Evolutionary conservation across 2,113 vertebrate species (phyloP), one percentile per base, ranked within the genome.

Genomic region (Epinephelus cyanopodus): DNA sequence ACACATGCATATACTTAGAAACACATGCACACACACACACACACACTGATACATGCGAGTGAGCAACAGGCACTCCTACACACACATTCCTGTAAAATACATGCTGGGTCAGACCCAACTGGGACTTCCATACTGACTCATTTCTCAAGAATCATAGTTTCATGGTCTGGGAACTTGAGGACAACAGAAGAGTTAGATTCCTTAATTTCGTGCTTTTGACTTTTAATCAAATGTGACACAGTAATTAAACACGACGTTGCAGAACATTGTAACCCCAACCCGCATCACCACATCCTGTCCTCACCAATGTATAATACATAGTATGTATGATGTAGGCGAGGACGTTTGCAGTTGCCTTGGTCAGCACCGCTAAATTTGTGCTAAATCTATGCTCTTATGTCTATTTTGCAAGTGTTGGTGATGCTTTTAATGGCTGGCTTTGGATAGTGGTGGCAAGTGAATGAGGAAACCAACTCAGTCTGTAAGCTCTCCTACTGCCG

Each of bases 91-190:
- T 81, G 57, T 68, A 62, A 82, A 76, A 79, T 74, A 52, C 83
- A 87, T 37, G 48, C 61, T 89, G 75, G 70, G 60, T 79, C 77
- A 82, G 72, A 79, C 48, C 66, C 86, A 89, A 71, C 17, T 73
- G 77, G 83, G 78, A 63, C 48, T 47, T 58, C 63, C 2, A 52
- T 58, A 50, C 73, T 85, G 77, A 90, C 61, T 92, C 57, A 77
- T 74, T 75, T 82, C 66, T 83, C 27, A 77, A 74, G 77, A 84
- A 87, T 83, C 70, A 23, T 6, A 72, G 45, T 71, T 18, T 77
- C 23, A 42, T 15, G 37, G 29, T 57, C 62, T 83, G 64, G 67
- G 70, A 85, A 78, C 17, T 29, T 25, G 29, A 27, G 62, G 54
- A 72, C 21, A 77, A 47, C 19, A 68, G 27, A 79, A 42, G 65